Evolutionary conservation across 35 echinoderm and acorn worm species (phyloP), one percentile per base, ranked within the genome.

Genomic region (Diadema setosum): DNA sequence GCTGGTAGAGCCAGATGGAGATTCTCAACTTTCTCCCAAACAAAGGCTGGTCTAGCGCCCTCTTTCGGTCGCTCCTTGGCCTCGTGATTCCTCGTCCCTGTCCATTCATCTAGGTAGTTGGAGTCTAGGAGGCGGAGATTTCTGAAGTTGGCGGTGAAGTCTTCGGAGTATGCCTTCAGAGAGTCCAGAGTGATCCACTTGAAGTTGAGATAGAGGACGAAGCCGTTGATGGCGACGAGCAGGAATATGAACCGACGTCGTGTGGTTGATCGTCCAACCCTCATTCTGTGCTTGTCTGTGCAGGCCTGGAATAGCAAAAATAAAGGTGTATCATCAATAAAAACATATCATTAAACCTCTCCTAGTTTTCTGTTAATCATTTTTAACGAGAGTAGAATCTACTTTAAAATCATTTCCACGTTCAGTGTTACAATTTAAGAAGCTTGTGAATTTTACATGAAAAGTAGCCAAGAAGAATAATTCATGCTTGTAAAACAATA

Each of bases 131-230:
- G 73, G 11, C 73, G 73, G 11, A 78, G 8, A 34, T 78, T 78
- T 78, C 40, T 6, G 24, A 78, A 41, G 40, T 78, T 78, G 15
- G 35, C 8, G 40, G 34, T 78, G 12, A 78, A 41, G 21, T 78
- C 73, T 36, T 78, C 73, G 5, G 73, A 78, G 73, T 35, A 78
- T 12, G 39, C n/a, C 17, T 20, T 20, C 14, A 78, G 18, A 23
- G 29, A 26, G 40, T 78, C 73, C 18, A 64, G 82, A 2, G 75
- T 81, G 5, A 90, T 40, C 29, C 56, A 52, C 46, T 48, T 59
- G 58, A 90, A 65, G 41, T 90, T 90, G 7, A 90, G 46, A 33
- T 83, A 90, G 26, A 90, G 75, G 33, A 90, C 76, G 49, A 90
- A 15, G 33, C 49, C 57, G 44, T 90, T 90, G 57, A 90, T 41